phyloP scores from a whole-genome alignment of 2,113 vertebrate species.

The Sinocyclocheilus anshuiensis region DNA sequence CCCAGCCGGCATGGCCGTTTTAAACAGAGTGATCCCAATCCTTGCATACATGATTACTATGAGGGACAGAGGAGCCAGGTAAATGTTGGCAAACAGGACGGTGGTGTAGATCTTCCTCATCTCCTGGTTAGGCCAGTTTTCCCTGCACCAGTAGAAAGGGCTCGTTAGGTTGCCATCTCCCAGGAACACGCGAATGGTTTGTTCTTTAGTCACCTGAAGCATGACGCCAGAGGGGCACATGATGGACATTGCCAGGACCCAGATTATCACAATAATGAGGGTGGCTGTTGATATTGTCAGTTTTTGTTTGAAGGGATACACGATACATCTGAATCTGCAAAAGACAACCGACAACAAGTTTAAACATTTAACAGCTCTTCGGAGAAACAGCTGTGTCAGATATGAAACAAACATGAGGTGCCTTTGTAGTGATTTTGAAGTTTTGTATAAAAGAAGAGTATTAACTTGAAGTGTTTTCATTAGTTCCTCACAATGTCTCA shows the following conservation, averaged over 20 bases:
- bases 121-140: constrained; percentile 86
- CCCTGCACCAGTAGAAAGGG: constrained; percentile 87
- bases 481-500: too few species aligned
- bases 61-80: constrained; percentile 85
- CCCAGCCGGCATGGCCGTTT: constrained; percentile 55
- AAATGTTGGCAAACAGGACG: constrained; percentile 89
- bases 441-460: too few species aligned
- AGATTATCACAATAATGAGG: constrained; percentile 81
- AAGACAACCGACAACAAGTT: background rate
- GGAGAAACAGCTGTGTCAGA: background rate
- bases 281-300: constrained; percentile 78
- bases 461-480: too few species aligned
- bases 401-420: background rate
- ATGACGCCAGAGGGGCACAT: constrained; percentile 91
- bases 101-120: constrained; percentile 93
- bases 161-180: constrained; percentile 76
- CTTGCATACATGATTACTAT: constrained; percentile 86
- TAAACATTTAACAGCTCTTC: background rate
- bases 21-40: constrained; percentile 84
- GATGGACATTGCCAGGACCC: constrained; percentile 86
- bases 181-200: constrained; percentile 78
- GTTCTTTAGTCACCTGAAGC: constrained; percentile 86
- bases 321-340: constrained; percentile 85
- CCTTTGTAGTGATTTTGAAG: background rate
- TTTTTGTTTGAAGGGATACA: constrained; percentile 91